These are phyloP conservation scores for Bombus superbus DNA, from an alignment of 1,140 invertebrate species.

Conservation along the genomic window DNA sequence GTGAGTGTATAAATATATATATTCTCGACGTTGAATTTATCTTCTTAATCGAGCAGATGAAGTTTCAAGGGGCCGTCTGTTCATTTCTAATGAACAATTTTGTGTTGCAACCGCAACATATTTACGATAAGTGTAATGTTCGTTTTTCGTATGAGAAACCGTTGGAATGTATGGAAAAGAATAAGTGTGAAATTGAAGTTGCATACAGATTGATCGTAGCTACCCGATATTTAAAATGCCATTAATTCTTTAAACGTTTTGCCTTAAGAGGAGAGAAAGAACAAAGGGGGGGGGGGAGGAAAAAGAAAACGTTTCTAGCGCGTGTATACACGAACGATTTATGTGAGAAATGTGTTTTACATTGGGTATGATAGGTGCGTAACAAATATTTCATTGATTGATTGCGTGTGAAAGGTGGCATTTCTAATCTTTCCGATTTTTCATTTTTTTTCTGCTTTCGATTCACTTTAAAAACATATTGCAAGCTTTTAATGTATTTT, in stretches of 20 bases:
- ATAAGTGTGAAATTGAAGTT: slow-evolving; percentile 49
- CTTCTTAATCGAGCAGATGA: neutral
- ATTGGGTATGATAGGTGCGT: slow-evolving; percentile 73
- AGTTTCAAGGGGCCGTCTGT: neutral
- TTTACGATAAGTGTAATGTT: slow-evolving; percentile 25
- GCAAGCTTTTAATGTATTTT: slow-evolving; percentile 41
- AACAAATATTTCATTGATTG: slow-evolving; percentile 70
- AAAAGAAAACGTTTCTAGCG: slow-evolving; percentile 55
- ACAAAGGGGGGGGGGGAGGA: neutral
- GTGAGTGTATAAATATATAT: neutral
- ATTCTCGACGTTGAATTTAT: neutral
- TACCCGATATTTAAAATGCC: slow-evolving; percentile 60
- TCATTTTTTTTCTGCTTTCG: slow-evolving; percentile 38
- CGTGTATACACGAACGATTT: slow-evolving; percentile 64
- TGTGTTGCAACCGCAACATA: neutral
- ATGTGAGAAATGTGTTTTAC: slow-evolving; percentile 73
- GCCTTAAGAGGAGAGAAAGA: slow-evolving; percentile 6
- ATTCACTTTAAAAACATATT: slow-evolving; percentile 41
- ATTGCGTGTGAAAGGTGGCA: slow-evolving; percentile 74
- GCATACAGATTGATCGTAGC: slow-evolving; percentile 73
- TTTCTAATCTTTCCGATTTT: slow-evolving; percentile 60
- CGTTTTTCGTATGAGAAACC: neutral
- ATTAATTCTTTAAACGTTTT: slow-evolving; percentile 22
- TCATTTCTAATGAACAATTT: neutral
- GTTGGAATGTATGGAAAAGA: slow-evolving; percentile 37